A percentile compares a stretch with the other conserved stretches of the same genome.
Evolutionary conservation across 2,113 vertebrate genomes (phyloP).

Genomic region (Myotis brandtii): DNA sequence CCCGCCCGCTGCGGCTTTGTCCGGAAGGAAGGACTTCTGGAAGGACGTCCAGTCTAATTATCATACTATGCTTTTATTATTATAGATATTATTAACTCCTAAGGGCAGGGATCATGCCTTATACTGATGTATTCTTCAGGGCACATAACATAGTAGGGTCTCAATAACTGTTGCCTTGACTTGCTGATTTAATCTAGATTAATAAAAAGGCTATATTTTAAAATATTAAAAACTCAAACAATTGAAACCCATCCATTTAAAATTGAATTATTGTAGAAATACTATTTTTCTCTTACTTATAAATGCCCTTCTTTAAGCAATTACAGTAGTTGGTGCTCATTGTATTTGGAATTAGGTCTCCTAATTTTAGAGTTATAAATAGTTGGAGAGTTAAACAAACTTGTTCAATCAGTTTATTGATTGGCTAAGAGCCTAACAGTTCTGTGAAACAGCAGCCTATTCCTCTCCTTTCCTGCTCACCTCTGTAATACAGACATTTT

Average conservation of each 20-base stretch:
- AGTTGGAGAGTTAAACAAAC: constrained; percentile 18
- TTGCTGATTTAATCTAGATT: background rate
- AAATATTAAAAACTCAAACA: background rate
- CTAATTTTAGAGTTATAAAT: constrained; percentile 2
- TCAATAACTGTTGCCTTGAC: background rate
- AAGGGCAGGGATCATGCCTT: background rate
- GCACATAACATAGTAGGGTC: background rate
- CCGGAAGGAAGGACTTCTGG: too few species aligned
- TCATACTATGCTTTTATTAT: too few species aligned
- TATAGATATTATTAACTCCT: background rate
- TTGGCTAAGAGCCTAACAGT: background rate
- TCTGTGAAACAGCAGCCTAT: background rate
- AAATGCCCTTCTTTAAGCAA: background rate
- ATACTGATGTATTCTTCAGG: background rate
- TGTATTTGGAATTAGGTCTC: constrained; percentile 34
- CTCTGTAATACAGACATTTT: background rate
- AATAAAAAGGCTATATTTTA: constrained; percentile 1
- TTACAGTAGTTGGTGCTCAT: background rate
- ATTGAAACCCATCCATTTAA: background rate
- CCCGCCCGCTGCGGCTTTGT: too few species aligned
- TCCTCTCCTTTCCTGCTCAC: background rate
- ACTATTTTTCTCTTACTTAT: background rate
- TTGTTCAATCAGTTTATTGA: background rate
- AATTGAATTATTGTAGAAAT: constrained; percentile 23
- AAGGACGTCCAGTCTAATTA: too few species aligned